A percentile compares a stretch with the other conserved stretches of the same genome.
Conservation (phyloP, 2,888 invertebrate species). For the Limnephilus rhombicus region DNA sequence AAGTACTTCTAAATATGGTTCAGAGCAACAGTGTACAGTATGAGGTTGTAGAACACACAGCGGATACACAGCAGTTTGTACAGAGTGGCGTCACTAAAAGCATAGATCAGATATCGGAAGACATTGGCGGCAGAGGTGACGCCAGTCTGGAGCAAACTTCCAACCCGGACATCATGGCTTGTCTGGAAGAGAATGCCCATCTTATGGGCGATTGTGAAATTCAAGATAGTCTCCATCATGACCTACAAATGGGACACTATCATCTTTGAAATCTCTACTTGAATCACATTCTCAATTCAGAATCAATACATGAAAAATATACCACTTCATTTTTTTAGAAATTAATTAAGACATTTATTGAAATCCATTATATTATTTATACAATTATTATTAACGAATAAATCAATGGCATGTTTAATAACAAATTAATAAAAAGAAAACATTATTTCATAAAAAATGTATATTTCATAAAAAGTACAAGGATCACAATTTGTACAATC, state of each 20-base stretch:
- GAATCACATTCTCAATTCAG: neutral
- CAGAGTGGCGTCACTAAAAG: slow-evolving; percentile 77
- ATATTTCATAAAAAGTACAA: slow-evolving; percentile 62
- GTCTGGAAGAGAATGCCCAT: slow-evolving; percentile 5
- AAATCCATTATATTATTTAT: neutral
- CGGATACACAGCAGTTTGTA: slow-evolving; percentile 76
- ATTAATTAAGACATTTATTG: neutral
- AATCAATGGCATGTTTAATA: neutral
- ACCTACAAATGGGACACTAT: neutral
- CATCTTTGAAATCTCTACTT: neutral
- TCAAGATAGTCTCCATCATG: neutral
- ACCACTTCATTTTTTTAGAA: neutral
- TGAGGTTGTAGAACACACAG: slow-evolving; percentile 77
- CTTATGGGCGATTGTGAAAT: neutral
- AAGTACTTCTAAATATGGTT: slow-evolving; percentile 78
- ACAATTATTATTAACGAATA: neutral
- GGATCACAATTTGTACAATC: slow-evolving; percentile 62
- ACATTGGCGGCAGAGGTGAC: slow-evolving; percentile 74
- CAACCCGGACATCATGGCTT: slow-evolving; percentile 27
- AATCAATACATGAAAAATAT: neutral
- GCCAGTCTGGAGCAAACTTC: slow-evolving; percentile 13
- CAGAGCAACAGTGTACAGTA: slow-evolving; percentile 77
- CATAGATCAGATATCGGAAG: slow-evolving; percentile 76
- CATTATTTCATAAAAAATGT: slow-evolving; percentile 56
- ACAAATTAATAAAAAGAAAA: slow-evolving; percentile 20